Evolutionary conservation across 2,797 vertebrate genomes (phyloP), one percentile per base, ranked within the genome.

Genomic region (Gobio occitaniae): DNA sequence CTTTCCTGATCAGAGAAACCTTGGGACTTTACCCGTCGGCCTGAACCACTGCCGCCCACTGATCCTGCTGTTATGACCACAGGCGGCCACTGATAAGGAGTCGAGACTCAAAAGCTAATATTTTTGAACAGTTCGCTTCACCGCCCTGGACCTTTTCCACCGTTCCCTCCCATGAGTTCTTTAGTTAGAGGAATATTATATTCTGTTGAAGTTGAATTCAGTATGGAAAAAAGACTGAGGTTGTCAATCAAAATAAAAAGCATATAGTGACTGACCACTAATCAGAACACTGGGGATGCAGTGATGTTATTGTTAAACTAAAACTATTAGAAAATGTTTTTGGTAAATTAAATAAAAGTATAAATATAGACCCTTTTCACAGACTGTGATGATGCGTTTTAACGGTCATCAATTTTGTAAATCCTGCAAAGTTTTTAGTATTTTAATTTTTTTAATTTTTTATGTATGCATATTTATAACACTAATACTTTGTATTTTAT

Each of bases 1-100:
- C 89, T 83, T 89, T 90, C 88, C 89, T 88, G 88, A 89, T 84
- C 85, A 87, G 87, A 84, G 82, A 41, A 72, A n/a, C 25, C 16
- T 41, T 48, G 47, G 65, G 85, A 87, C 79, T 48, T 81, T 63
- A 52, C 21, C 59, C 15, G 3, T 29, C 38, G 21, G 86, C 61
- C 59, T 47, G 3, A 29, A 54, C 29, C 38, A 17, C 52, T 32
- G 65, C 76, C 41, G 21, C 74, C 50, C 72, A 70, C 72, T 65
- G 47, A 82, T 88, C 77, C 68, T 47, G 80, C 44, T 69, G 86
- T 85, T 82, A 76, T 84, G 77, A 50, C 19, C 21, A 0, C 44
- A 75, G 80, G 50, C 9, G 17, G 70, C 8, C 47, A 16, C 52
- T 44, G 86, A 86, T 80, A 66, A 56, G 41, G 16, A 41, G 38